Evolutionary conservation across 2,888 invertebrate genomes (phyloP).

Genomic region (Halictus quadricinctus): DNA sequence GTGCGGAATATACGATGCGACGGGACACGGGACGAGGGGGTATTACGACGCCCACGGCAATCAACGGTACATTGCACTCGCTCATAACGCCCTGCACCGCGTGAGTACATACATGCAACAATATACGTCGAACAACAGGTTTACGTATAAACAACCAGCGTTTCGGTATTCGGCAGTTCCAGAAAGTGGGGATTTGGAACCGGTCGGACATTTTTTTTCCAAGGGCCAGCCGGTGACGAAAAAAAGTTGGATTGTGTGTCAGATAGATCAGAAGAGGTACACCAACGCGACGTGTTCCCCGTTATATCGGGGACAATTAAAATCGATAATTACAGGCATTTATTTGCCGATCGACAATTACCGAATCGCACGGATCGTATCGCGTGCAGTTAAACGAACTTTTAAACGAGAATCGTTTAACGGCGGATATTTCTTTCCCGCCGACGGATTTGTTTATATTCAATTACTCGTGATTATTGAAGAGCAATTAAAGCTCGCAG

Average conservation of each 20-base stretch:
- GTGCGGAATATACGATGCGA: constrained; percentile 55
- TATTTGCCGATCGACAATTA: not conserved
- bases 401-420: constrained; percentile 4
- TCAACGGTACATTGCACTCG: constrained; percentile 78
- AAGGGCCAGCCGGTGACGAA: not conserved
- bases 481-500: not conserved
- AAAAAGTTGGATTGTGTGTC: too few relatives aligned
- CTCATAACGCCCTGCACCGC: constrained; percentile 59
- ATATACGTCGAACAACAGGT: constrained; percentile 59
- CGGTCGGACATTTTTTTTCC: not conserved
- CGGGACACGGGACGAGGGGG: constrained; percentile 53
- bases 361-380: not conserved
- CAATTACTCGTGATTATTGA: constrained; percentile 16
- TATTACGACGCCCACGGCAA: constrained; percentile 74
- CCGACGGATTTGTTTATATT: not conserved
- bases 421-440: not conserved
- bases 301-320: not conserved
- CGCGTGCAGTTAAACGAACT: not conserved
- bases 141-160: constrained; percentile 46
- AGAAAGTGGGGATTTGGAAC: not conserved
- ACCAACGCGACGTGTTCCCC: too few relatives aligned
- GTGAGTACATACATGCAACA: constrained; percentile 48
- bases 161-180: constrained; percentile 33
- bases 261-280: not conserved
- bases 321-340: not conserved